Evolutionary conservation across 2,888 invertebrate genomes (phyloP).

Genomic region (Tetanocera ferruginea): DNA sequence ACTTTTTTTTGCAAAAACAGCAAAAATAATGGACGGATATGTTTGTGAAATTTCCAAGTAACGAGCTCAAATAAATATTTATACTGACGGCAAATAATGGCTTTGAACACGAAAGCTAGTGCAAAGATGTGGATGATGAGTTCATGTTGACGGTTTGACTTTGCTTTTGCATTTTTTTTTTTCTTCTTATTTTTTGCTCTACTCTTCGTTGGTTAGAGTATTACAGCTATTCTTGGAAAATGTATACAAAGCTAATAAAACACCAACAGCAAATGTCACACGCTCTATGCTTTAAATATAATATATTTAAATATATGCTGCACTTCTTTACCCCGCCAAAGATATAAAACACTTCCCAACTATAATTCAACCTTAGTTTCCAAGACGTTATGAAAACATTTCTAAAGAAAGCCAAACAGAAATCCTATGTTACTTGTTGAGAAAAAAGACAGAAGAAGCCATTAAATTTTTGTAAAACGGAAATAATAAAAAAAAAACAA

Average conservation of each 20-base stretch:
- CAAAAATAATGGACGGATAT: constrained; percentile 10
- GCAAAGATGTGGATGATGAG: neutral
- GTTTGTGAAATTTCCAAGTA: constrained; percentile 7
- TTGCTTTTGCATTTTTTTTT: neutral
- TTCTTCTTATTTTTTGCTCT: neutral
- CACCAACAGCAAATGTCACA: neutral
- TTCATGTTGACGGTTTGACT: neutral
- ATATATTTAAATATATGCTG: no score
- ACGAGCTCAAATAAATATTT: constrained; percentile 16
- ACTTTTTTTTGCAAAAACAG: neutral
- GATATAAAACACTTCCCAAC: no score
- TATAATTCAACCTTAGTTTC: no score
- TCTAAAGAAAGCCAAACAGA: no score
- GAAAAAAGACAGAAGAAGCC: no score
- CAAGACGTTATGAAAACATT: no score
- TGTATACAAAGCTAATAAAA: neutral
- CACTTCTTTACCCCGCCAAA: no score
- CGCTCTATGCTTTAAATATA: no score
- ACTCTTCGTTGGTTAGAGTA: neutral
- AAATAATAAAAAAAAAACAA: no score
- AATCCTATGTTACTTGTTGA: no score
- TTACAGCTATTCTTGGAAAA: neutral
- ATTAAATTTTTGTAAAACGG: no score
- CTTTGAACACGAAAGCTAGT: neutral
- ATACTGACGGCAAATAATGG: neutral